A percentile compares a stretch with the other conserved stretches of the same genome.
These are phyloP conservation scores for Semicossyphus pulcher DNA, from an alignment of 2,113 vertebrate genomes.

Conservation along the genomic window DNA sequence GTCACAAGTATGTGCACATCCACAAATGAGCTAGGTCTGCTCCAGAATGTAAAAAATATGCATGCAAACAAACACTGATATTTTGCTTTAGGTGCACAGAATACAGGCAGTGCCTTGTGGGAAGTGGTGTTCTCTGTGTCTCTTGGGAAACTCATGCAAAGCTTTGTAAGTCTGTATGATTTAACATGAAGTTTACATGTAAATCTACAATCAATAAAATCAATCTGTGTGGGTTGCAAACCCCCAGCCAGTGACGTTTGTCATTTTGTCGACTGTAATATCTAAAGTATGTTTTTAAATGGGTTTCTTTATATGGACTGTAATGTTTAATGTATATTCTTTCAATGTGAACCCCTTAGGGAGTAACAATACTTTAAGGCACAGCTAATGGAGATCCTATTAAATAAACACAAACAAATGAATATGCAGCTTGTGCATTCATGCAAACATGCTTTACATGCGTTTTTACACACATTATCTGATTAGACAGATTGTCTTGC, in stretches of 20 bases:
- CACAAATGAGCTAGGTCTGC: neutral
- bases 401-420: too few relatives aligned
- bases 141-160: conserved; percentile 25
- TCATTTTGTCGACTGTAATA: too few relatives aligned
- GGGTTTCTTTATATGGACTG: too few relatives aligned
- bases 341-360: too few relatives aligned
- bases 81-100: neutral
- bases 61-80: neutral
- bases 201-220: neutral
- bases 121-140: conserved; percentile 2
- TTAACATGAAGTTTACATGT: neutral
- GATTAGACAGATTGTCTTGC: neutral
- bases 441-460: neutral
- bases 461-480: neutral
- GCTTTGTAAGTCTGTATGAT: neutral
- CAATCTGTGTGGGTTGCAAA: neutral
- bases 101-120: neutral
- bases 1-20: neutral
- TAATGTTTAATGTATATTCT: too few relatives aligned
- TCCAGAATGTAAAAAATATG: conserved; percentile 2
- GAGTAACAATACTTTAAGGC: too few relatives aligned
- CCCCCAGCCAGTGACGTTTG: too few relatives aligned
- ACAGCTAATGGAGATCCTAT: neutral
- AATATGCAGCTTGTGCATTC: neutral
- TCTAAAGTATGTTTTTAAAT: too few relatives aligned